These are phyloP conservation scores for Mechanitis messenoides DNA, from an alignment of 2,888 invertebrate genomes.

Conservation along the genomic window DNA sequence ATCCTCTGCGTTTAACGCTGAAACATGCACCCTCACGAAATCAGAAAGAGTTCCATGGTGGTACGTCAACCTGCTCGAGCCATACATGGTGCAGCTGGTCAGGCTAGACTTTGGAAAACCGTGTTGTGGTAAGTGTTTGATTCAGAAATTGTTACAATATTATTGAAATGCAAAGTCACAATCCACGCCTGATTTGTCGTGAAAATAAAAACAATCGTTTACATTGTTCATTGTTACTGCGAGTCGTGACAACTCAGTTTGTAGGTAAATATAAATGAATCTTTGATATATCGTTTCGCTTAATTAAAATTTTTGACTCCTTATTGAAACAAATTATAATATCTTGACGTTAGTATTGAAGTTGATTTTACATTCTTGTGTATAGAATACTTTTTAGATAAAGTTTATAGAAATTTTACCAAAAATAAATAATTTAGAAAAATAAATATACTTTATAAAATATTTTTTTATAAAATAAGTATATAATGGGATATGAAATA, in stretches of 20 bases:
- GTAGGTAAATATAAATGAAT: neutral
- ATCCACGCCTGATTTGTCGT: neutral
- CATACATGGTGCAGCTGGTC: conserved; percentile 96
- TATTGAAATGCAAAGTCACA: too few species aligned
- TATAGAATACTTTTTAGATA: too few species aligned
- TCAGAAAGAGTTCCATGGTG: conserved; percentile 93
- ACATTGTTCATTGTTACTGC: neutral
- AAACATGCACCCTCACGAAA: conserved; percentile 92
- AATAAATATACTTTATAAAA: too few species aligned
- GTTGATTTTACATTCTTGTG: too few species aligned
- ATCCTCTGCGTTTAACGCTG: conserved; percentile 85
- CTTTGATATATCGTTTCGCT: neutral
- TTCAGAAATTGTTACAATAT: neutral
- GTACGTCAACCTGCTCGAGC: conserved; percentile 95
- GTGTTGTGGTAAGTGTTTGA: conserved; percentile 86
- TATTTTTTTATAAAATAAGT: too few species aligned
- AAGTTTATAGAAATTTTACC: too few species aligned
- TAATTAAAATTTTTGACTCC: too few species aligned
- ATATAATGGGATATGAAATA: too few species aligned
- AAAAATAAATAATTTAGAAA: too few species aligned
- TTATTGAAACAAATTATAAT: too few species aligned
- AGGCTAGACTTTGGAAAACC: conserved; percentile 93
- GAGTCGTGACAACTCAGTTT: neutral
- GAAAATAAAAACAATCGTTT: neutral
- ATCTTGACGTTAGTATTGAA: too few species aligned